Base-by-base conservation (phyloP, 2,797 vertebrate genomes). In the Neopelma chrysocephalum region DNA sequence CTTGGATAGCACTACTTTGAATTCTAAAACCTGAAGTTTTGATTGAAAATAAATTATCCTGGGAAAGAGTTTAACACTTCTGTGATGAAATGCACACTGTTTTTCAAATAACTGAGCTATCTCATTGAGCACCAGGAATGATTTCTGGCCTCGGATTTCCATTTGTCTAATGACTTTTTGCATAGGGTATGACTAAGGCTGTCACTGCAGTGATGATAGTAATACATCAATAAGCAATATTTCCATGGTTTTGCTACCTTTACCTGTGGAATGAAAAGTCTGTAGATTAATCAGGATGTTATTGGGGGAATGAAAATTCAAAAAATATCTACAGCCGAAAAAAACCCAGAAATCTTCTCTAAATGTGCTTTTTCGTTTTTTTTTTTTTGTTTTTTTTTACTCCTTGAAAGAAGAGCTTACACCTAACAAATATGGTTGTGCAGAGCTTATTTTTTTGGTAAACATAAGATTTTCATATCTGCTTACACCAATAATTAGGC, bases 121-220 rank as follows among this genome's bases (percentile, higher is more conserved):
- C 84, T 71, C 7, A 6, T 32, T 84, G 90, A 97, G 90, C 93
- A 96, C 92, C 95, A 94, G 81, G 95, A 96, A 85, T 69, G 79
- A 64, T 97, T 92, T 86, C 94, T 93, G 93, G 92, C 79, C 51
- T 85, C 85, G 87, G 92, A 96, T 97, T 97, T 97, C 93, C 93
- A 97, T 97, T 97, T 97, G 94, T 96, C 70, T 98, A 97, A 97
- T 97, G 96, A 97, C 81, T 97, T 82, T 73, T 93, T 86, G 76
- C 76, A 91, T 15, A 56, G 70, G 80, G 72, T 95, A 96, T 96
- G 94, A 98, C 96, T 97, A 86, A 87, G 95, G 92, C 95, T 98
- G 97, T 97, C 97, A 97, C 45, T 89, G 54, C 77, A 73, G 89
- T 18, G 70, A 79, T 80, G 93, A 70, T 36, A 79, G 93, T 82